Base-by-base conservation (phyloP, 2,797 vertebrate genomes). In the Coilia nasus region DNA sequence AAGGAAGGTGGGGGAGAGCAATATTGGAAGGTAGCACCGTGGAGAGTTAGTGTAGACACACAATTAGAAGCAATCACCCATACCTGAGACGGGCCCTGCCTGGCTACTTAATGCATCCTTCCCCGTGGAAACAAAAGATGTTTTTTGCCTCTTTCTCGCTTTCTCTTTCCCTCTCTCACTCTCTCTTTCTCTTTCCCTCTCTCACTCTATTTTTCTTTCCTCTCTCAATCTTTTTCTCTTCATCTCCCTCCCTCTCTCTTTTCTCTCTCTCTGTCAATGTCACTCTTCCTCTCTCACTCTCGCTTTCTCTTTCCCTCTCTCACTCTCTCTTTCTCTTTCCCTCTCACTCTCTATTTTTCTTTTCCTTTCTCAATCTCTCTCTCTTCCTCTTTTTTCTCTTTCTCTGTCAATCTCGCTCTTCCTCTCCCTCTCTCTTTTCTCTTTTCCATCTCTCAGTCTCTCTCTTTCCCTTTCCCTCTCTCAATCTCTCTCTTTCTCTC, bases 31-130 rank as follows among this genome's bases (percentile, higher is more conserved):
- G 91, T 92, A 89, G 88, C 91, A 87, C 89, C 90, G 85, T 19
- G 85, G 90, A 75, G 87, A 87, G 90, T 93, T 83, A 57, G 90
- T 87, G 93, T 88, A 91, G 89, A 93, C 90, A 90, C 91, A 92
- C 94, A 92, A 94, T 93, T 94, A 90, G 90, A 92, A 87, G 87
- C 89, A 91, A 91, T 91, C 91, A 85, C 88, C 88, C 90, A 86
- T 87, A 87, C 90, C 90, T 86, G 89, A 85, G 83, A 88, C 85
- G 84, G 82, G 80, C 87, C 82, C 89, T 85, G 5, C 83, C 67
- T 67, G 84, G 90, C 87, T 90, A 84, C 88, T 87, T 90, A 92
- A 89, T 91, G 88, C 85, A 31, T 71, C 64, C 25, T 31, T 3
- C 28, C 5, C 64, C 17, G 28, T 11, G 31, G 17, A 71, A 71